Base-by-base conservation (phyloP, 2,113 vertebrate genomes). In the Onychostruthus taczanowskii region DNA sequence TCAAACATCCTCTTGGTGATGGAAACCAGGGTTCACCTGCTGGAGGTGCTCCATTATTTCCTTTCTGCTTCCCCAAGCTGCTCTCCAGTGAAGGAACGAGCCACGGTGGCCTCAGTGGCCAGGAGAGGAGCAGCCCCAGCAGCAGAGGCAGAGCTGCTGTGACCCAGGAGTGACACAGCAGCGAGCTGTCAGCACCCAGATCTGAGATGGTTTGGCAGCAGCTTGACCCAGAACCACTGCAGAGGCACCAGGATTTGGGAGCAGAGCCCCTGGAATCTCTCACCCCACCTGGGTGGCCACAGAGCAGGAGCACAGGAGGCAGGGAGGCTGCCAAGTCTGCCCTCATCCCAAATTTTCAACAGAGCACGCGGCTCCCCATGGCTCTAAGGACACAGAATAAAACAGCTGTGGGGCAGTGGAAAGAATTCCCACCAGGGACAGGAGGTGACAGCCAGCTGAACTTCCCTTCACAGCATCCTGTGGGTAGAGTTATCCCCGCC, bases 1-100 rank as follows among this genome's bases (percentile, higher is more conserved):
- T 22, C 47, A 11, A 6, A 5, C 28, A 1, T 2, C 24, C 63
- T 23, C 46, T 14, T 3, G 21, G 43, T 0, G 0, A 39, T 4
- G 6, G 8, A 64, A 91, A 30, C 14, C 61, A 31, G 33, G 30
- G 55, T 67, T 46, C 63, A 20, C 27, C 13, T 2, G 8, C 6
- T 0, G 0, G 7, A 64, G 17, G 9, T 0, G 6, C 46, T 16
- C 31, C 3, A 6, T 8, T 39, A 26, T n/a, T 50, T 3, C 30
- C 14, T 63, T 72, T 15, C 35, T 4, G 2, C 22, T 66, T 61
- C 37, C 39, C 21, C 27, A 44, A 37, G 23, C 14, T 53, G 50
- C 70, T 56, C 46, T n/a, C 1, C 0, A 5, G 16, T 0, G 2
- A 85, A 30, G 20, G 24, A 23, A 52, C 2, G 7, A 93, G 44